Percentiles rank a stretch among this genome's conserved stretches.
These are phyloP conservation scores for Lucilia sericata DNA, from an alignment of 1,140 invertebrate species.

Conservation along the genomic window DNA sequence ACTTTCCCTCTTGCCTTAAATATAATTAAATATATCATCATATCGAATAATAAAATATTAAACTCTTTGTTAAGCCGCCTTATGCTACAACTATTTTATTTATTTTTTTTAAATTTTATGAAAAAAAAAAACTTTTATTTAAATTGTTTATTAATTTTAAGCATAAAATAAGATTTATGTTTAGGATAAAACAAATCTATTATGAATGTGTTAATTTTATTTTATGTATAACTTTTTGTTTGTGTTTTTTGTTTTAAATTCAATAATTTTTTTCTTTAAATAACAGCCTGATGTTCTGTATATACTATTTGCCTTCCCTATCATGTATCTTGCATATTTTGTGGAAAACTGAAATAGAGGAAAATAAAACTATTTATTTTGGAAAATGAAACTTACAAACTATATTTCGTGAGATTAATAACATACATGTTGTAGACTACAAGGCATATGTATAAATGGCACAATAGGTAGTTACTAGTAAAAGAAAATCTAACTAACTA, in stretches of 20 bases:
- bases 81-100: too few species aligned
- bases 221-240: neutral
- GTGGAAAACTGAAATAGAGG: neutral
- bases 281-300: neutral
- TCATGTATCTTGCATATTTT: constrained; percentile 14
- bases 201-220: constrained; percentile 18
- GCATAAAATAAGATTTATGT: constrained; percentile 22
- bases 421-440: neutral
- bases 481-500: neutral
- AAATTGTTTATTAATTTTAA: constrained; percentile 5
- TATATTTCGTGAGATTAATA: constrained; percentile 24
- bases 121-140: neutral
- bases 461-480: neutral
- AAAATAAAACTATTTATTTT: neutral
- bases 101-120: too few species aligned
- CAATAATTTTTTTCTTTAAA: neutral
- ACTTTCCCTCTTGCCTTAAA: too few species aligned
- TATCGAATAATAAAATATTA: too few species aligned
- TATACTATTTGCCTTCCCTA: neutral
- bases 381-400: neutral
- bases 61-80: too few species aligned
- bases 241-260: neutral
- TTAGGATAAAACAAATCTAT: constrained; percentile 12
- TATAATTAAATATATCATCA: too few species aligned
- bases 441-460: constrained; percentile 1